Evolutionary conservation across 2,797 vertebrate genomes (phyloP).

Genomic region (Taeniopygia guttata): DNA sequence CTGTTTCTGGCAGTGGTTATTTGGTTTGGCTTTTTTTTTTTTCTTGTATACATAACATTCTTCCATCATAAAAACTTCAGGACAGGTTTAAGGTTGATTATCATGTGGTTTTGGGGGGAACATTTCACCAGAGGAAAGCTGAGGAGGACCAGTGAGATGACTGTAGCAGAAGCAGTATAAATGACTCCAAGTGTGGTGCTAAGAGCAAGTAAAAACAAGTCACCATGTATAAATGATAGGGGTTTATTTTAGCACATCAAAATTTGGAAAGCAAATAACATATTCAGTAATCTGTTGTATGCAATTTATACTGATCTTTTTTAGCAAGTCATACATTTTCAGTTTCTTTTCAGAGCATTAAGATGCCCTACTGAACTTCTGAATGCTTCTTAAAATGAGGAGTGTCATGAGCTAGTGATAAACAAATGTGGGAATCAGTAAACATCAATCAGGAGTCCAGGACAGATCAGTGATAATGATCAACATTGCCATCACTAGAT

Average conservation of each 20-base stretch:
- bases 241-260: neutral
- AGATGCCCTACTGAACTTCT: neutral
- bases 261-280: neutral
- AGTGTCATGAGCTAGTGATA: neutral
- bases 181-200: neutral
- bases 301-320: neutral
- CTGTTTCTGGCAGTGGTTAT: neutral
- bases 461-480: neutral
- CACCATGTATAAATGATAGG: neutral
- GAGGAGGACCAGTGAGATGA: neutral
- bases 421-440: neutral
- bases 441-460: neutral
- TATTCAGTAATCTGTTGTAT: neutral
- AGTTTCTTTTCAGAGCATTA: neutral
- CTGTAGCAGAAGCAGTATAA: neutral
- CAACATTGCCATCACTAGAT: neutral
- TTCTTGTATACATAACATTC: neutral
- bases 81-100: neutral
- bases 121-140: neutral
- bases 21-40: fast-evolving
- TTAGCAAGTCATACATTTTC: neutral
- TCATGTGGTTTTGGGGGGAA: neutral
- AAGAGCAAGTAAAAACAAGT: neutral
- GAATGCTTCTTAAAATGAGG: neutral
- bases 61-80: neutral